Percentiles rank a stretch among this genome's conserved stretches.
These are phyloP conservation scores for Tor tambroides DNA, from an alignment of 2,113 vertebrate species.

Conservation along the genomic window DNA sequence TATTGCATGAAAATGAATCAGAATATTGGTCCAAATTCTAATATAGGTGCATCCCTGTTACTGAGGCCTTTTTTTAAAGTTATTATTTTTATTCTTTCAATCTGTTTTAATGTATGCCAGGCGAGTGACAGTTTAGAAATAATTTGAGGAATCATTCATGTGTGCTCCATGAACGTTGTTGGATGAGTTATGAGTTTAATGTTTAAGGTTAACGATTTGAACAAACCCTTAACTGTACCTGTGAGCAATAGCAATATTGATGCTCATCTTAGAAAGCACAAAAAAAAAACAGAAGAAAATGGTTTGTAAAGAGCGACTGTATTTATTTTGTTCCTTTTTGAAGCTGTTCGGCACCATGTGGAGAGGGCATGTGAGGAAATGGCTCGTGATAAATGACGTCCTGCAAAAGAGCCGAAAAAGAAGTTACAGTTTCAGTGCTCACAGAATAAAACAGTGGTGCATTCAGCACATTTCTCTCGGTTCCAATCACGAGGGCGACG, in stretches of 20 bases:
- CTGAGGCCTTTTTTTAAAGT: too few relatives aligned
- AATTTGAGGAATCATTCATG: not conserved
- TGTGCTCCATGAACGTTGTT: not conserved
- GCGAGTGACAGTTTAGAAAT: not conserved
- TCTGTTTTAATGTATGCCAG: not conserved
- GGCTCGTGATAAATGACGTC: not conserved
- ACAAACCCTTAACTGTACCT: not conserved
- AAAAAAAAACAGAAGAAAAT: not conserved
- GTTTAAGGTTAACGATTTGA: not conserved
- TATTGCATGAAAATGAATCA: not conserved
- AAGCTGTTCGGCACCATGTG: not conserved
- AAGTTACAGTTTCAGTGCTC: slow-evolving; percentile 8
- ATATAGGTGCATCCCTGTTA: not conserved
- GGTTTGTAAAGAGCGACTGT: not conserved
- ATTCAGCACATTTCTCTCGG: slow-evolving; percentile 35
- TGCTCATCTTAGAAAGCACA: not conserved
- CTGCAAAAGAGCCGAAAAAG: slow-evolving; percentile 29
- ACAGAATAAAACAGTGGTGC: slow-evolving; percentile 29
- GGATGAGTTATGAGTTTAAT: not conserved
- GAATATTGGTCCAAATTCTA: not conserved
- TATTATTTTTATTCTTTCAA: too few relatives aligned
- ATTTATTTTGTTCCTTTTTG: not conserved
- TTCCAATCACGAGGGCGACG: slow-evolving; percentile 6
- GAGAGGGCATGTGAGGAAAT: not conserved
- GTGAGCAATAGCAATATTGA: not conserved